Base-by-base conservation (phyloP, 2,888 invertebrate genomes). In the Drosophila falleni region DNA sequence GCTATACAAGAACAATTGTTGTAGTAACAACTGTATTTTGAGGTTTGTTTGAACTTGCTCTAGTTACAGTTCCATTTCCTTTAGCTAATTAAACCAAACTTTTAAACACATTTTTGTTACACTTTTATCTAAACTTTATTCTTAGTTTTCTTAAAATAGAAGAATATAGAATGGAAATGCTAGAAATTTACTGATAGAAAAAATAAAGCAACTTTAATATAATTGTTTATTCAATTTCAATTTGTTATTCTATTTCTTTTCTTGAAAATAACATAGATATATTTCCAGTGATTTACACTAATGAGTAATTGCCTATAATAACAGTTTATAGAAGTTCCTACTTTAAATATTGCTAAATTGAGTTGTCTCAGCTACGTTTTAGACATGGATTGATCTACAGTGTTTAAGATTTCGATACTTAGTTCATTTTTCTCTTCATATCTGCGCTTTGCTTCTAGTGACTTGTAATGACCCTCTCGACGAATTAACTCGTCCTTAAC, bases 401-500 rank as follows among this genome's bases (percentile, higher is more conserved):
- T 46, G 6, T 55, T 51, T 16, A 51, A 4, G 31, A 50, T 2
- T 13, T n/a, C 19, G 9, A 56, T 8, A n/a, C 46, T 8, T 1
- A 65, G 23, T 9, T 2, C 9, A 5, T n/a, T 41, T 9, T 50
- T 23, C 1, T 33, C 59, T 5, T 79, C 51, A 0, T 23, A 4
- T n/a, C 9, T 16, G 5, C 69, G 51, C 0, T 23, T 2, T 3
- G 26, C 10, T 6, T 79, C 73, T 0, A 65, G 50, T 4, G 37
- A 15, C 1, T 29, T n/a, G 6, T 35, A 16, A 1, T 50, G 13
- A 0, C 4, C 1, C 0, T 9, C 26, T 3, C 81, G 77, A 6
- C 64, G 64, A 0, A 4, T 1, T 1, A 77, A 11, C 41, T 82
- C 72, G 0, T 44, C 5, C 4, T 31, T 53, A 0, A 83, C 87